phyloP scores from a whole-genome alignment of 1,140 invertebrate genomes.

The Battus philenor region DNA sequence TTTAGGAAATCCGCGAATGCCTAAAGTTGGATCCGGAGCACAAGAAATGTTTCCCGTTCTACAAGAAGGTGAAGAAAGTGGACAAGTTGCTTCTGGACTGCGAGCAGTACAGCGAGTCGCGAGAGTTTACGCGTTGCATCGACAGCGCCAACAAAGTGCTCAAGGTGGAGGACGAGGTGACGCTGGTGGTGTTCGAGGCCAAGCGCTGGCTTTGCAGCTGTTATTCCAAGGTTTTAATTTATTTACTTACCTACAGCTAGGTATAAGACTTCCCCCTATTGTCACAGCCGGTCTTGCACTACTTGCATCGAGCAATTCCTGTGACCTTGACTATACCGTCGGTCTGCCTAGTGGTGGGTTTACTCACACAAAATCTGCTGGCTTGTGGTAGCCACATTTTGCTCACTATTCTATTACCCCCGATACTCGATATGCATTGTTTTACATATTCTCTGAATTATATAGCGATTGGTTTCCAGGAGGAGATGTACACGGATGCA shows the following conservation, averaged over 20 bases:
- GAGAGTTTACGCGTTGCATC: conserved; percentile 87
- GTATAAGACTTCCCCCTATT: too few species aligned
- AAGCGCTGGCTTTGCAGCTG: conserved; percentile 86
- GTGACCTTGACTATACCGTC: too few species aligned
- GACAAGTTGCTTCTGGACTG: conserved; percentile 89
- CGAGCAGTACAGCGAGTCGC: conserved; percentile 81
- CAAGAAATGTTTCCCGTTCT: conserved; percentile 95
- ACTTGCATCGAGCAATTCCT: too few species aligned
- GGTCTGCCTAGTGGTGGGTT: too few species aligned
- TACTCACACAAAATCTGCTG: too few species aligned
- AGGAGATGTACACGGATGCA: conserved; percentile 80
- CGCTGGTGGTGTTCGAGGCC: conserved; percentile 85
- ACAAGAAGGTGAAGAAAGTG: conserved; percentile 98
- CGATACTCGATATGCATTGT: too few species aligned
- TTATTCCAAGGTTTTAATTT: conserved; percentile 81
- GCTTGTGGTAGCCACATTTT: too few species aligned
- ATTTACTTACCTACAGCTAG: too few species aligned
- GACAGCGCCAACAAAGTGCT: conserved; percentile 82
- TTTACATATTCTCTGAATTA: too few species aligned
- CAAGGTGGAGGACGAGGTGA: conserved; percentile 81
- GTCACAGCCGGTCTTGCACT: too few species aligned
- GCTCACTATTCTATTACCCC: too few species aligned
- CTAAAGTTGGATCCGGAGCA: conserved; percentile 98
- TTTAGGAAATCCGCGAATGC: conserved; percentile 95
- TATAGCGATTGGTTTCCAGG: conserved; percentile 48